Evolutionary conservation across 2,888 invertebrate species (phyloP), one percentile per base, ranked within the genome.

Genomic region (Nasonovia ribisnigri): DNA sequence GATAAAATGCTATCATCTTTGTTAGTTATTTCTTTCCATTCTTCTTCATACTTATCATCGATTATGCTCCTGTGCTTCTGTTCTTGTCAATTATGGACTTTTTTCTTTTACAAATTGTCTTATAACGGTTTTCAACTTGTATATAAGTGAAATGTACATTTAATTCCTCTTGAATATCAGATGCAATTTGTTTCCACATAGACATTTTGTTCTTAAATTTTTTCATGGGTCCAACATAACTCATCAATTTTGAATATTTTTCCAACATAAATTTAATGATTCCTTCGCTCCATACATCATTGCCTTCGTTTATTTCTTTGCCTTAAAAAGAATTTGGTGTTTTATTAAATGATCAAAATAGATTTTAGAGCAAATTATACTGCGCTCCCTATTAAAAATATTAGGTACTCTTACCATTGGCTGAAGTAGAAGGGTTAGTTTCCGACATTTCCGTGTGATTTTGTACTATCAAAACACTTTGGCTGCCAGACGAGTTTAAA

Each of bases 31-130:
- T 26, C 26, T 43, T 26, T 43, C 42, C 42, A 43, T 43, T 84
- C 84, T 43, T 84, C 43, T 43, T 42, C 42, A 8, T 43, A 84
- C 26, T 24, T 10, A 26, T 43, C 43, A 26, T 42, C 84, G 43
- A 43, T 42, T 2, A 51, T 13, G 16, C 24, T 6, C 88, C 88
- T 88, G 88, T 51, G n/a, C n/a, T 88, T 51, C 16, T 48, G n/a
- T 88, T 88, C 20, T 88, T 88, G 51, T 36, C 36, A 51, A 51
- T 51, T 51, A 51, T 51, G 24, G 42, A 8, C 20, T 36, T 88
- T 51, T 51, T 88, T 88, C 88, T 48, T 51, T 88, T 88, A 48
- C 48, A 43, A 42, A 84, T 42, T 42, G 84, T 84, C 42, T 43
- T 84, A 84, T 51, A 51, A 13, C 88, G 20, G n/a, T 48, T 88